phyloP scores from a whole-genome alignment of 1,140 invertebrate species.

The Oncopodura yosiiana region DNA sequence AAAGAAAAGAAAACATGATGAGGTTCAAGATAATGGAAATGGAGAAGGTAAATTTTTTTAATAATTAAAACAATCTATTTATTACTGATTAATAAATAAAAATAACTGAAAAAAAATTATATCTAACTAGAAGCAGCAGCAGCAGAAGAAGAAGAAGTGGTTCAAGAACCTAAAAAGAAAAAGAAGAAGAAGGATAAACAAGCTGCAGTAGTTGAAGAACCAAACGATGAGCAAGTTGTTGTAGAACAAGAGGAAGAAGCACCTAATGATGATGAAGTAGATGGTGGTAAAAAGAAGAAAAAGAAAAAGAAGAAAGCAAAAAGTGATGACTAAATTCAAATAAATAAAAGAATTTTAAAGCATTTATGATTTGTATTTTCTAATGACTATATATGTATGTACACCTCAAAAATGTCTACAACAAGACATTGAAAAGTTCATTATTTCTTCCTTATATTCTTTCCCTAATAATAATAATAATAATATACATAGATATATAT shows the following conservation, averaged over 20 bases:
- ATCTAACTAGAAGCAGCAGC: constrained; percentile 10
- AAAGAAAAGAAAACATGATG: constrained; percentile 39
- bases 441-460: too few relatives aligned
- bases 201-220: constrained; percentile 24
- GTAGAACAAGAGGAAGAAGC: constrained; percentile 27
- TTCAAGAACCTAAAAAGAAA: constrained; percentile 17
- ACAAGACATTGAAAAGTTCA: too few relatives aligned
- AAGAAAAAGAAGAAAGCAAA: constrained; percentile 38
- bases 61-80: neutral
- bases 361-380: too few relatives aligned
- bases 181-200: constrained; percentile 17
- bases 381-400: too few relatives aligned
- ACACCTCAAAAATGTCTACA: too few relatives aligned
- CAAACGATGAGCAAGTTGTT: constrained; percentile 31
- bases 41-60: neutral
- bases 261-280: constrained; percentile 30
- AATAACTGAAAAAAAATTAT: constrained; percentile 33
- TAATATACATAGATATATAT: too few relatives aligned
- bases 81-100: neutral
- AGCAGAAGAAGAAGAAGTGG: constrained; percentile 11
- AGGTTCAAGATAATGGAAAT: constrained; percentile 31
- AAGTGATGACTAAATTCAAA: constrained; percentile 35
- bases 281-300: constrained; percentile 32
- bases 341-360: constrained; percentile 14
- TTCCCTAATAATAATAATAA: too few relatives aligned